Base-by-base conservation (phyloP, 2,888 invertebrate species). In the Aspidiotus destructor region DNA sequence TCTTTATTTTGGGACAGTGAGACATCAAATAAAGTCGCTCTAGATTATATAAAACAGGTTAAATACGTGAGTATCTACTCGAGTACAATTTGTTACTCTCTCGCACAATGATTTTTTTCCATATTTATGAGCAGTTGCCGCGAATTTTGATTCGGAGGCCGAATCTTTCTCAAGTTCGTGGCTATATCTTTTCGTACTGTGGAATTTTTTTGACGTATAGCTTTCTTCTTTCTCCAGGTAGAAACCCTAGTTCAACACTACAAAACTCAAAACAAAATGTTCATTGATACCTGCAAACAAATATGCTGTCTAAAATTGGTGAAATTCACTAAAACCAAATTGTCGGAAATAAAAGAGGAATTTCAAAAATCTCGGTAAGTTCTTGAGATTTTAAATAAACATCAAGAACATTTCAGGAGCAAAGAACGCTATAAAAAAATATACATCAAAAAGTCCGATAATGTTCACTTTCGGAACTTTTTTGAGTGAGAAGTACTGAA, bases 1-100 rank as follows among this genome's bases (percentile, higher is more conserved):
- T 41, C 63, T 54, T 13, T 63, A 53, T 54, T 54, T 41, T 63
- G 63, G 63, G 63, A 63, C 41, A 54, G 8, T 13, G 63, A 63
- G 9, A 52, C 52, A 54, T 54, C 40, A 2, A 63, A 55, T 11
- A 53, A 63, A 16, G 41, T 41, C 13, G 53, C 54, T 63, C 54
- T 63, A 28, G 54, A 63, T 63, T 63, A 63, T 41, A 11, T 63
- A 15, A 63, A 63, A 28, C 63, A 63, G 16, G 15, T 63, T 17
- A 63, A 63, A 63, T 15, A 10, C 10, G 63, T 63, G 1, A 57
- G 57, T 17, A 3, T 10, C 57, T 54, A 28, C 9, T 41, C 41
- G 8, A 61, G 28, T 28, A 28, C 2, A 41, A 7, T 61, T 16
- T 41, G 6, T 61, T 61, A 9, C 8, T 13, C 13, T 41, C n/a